These are phyloP conservation scores for Oedothorax gibbosus DNA, from an alignment of 1,140 invertebrate species.

Conservation along the genomic window DNA sequence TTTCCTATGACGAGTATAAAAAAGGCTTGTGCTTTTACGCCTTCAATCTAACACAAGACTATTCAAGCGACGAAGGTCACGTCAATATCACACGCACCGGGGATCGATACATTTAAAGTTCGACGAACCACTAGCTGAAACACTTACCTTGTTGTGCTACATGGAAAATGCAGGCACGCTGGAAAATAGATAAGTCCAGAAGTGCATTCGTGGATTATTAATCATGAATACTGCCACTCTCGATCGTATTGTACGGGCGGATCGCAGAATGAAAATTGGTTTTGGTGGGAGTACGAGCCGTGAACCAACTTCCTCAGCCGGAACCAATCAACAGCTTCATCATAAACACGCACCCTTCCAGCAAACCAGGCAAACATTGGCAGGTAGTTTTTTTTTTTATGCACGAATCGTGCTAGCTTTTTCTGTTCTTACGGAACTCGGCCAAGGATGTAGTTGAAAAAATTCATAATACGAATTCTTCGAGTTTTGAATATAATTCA, in stretches of 20 bases:
- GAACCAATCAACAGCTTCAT: background rate
- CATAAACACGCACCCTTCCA: background rate
- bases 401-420: background rate
- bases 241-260: background rate
- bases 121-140: background rate
- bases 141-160: slow-evolving; percentile 1
- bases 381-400: background rate
- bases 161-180: slow-evolving; percentile 12
- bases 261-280: background rate
- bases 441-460: background rate
- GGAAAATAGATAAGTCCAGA: slow-evolving; percentile 4
- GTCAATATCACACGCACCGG: background rate
- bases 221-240: background rate
- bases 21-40: background rate
- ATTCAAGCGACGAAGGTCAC: background rate
- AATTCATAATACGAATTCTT: background rate
- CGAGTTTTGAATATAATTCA: background rate
- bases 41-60: slow-evolving; percentile 1
- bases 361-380: background rate
- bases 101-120: slow-evolving; percentile 15
- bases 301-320: background rate
- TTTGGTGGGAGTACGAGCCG: slow-evolving; percentile 4
- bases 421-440: slow-evolving; percentile 5
- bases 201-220: slow-evolving; percentile 10
- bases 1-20: background rate